A percentile compares a stretch with the other conserved stretches of the same genome.
phyloP scores from a whole-genome alignment of 2,888 invertebrate genomes.

The Teleogryllus oceanicus region DNA sequence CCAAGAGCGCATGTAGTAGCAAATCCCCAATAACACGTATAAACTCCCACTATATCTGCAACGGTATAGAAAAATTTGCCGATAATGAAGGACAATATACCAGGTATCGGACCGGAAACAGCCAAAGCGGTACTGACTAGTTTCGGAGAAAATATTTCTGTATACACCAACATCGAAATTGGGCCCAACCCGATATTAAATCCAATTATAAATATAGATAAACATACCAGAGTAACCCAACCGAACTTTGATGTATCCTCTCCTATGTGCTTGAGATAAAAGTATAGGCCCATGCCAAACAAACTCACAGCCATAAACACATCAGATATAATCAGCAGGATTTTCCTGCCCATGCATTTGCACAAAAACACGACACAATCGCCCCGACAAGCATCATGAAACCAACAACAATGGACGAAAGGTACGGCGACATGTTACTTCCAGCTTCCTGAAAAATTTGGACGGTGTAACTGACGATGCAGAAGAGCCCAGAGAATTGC shows the following conservation, averaged over 20 bases:
- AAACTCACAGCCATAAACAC: conserved; percentile 43
- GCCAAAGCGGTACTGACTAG: conserved; percentile 31
- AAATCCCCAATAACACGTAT: conserved; percentile 49
- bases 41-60: conserved; percentile 45
- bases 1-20: conserved; percentile 45
- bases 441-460: conserved; percentile 44
- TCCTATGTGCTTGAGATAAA: conserved; percentile 40
- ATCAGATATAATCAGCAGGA: conserved; percentile 49
- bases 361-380: conserved; percentile 42
- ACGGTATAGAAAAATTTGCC: conserved; percentile 48
- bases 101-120: conserved; percentile 38
- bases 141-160: conserved; percentile 34
- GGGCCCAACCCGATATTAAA: conserved; percentile 31
- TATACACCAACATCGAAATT: conserved; percentile 30
- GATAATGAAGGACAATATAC: conserved; percentile 46
- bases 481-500: conserved; percentile 50
- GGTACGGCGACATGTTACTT: conserved; percentile 41
- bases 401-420: conserved; percentile 49
- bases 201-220: conserved; percentile 30
- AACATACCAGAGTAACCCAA: conserved; percentile 31
- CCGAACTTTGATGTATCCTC: conserved; percentile 31
- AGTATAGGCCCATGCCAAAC: conserved; percentile 43
- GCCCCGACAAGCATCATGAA: conserved; percentile 45
- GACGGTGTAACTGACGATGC: conserved; percentile 47
- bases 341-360: conserved; percentile 50